Evolutionary conservation across 2,888 invertebrate species (phyloP).

Genomic region (Noctua janthe): DNA sequence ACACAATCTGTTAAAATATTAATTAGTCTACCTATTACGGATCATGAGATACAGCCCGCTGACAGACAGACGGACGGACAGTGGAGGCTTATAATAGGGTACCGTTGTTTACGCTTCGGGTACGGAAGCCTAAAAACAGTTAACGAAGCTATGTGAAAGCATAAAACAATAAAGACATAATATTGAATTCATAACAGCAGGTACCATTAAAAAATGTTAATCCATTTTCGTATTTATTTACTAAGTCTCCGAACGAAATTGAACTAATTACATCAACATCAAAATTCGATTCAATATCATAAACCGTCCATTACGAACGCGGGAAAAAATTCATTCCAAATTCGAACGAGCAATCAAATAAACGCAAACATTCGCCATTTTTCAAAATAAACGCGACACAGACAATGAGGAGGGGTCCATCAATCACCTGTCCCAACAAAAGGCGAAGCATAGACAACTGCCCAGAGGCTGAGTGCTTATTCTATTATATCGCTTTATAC

Average conservation of each 20-base stretch:
- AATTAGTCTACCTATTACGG: too few species aligned
- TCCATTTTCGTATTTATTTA: conserved; percentile 14
- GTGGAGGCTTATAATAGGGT: too few species aligned
- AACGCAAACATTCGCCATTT: conserved; percentile 85
- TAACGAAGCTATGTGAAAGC: background rate
- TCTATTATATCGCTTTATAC: conserved; percentile 75
- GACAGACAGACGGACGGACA: too few species aligned
- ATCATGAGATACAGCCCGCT: too few species aligned
- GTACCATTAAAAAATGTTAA: conserved; percentile 17
- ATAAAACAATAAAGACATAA: background rate
- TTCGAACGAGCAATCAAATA: conserved; percentile 80
- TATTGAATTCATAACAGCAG: background rate
- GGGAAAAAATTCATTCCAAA: conserved; percentile 73
- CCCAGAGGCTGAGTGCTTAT: conserved; percentile 80
- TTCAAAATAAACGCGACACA: conserved; percentile 86
- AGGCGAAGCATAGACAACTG: conserved; percentile 83
- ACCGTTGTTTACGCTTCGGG: too few species aligned
- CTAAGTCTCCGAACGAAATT: conserved; percentile 24
- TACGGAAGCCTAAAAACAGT: too few species aligned
- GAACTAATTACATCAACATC: conserved; percentile 52
- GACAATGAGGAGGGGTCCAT: conserved; percentile 81
- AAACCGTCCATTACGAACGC: conserved; percentile 59
- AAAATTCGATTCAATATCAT: conserved; percentile 45
- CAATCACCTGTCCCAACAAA: conserved; percentile 85
- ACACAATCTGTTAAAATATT: too few species aligned